Conservation (phyloP, 2,888 invertebrate species). For the Scaptomyza polygonia region DNA sequence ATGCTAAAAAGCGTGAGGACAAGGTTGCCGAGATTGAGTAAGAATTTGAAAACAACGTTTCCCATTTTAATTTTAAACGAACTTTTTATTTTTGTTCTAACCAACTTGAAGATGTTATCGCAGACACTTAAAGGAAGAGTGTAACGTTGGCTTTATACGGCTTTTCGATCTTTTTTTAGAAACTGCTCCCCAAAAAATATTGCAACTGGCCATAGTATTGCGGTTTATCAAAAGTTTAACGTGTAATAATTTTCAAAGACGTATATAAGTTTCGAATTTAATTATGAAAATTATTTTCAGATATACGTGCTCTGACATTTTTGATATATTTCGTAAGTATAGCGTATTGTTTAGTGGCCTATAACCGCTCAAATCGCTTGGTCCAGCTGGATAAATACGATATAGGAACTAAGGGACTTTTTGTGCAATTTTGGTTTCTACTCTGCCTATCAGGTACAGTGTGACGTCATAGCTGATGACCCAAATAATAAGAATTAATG, state of each 20-base stretch:
- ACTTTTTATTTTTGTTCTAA: neutral
- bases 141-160: constrained; percentile 64
- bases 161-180: constrained; percentile 64
- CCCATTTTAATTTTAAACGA: neutral
- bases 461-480: neutral
- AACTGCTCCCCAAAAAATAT: constrained; percentile 60
- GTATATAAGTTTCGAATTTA: neutral
- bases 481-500: neutral
- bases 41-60: neutral
- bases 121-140: constrained; percentile 57
- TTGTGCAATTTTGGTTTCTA: constrained; percentile 58
- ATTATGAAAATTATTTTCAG: constrained; percentile 28
- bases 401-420: constrained; percentile 53
- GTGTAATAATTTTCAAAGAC: constrained; percentile 41
- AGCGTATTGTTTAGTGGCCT: constrained; percentile 62
- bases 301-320: constrained; percentile 47
- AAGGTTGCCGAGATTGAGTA: constrained; percentile 52
- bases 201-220: constrained; percentile 57
- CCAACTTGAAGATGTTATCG: constrained; percentile 47
- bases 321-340: constrained; percentile 55
- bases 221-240: constrained; percentile 36
- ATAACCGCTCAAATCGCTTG: constrained; percentile 61
- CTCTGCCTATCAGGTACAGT: constrained; percentile 57
- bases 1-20: constrained; percentile 42
- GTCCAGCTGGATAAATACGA: constrained; percentile 63